Evolutionary conservation across 2,113 vertebrate genomes (phyloP), one percentile per base, ranked within the genome.

Genomic region (Chaetorhynchus papuensis): DNA sequence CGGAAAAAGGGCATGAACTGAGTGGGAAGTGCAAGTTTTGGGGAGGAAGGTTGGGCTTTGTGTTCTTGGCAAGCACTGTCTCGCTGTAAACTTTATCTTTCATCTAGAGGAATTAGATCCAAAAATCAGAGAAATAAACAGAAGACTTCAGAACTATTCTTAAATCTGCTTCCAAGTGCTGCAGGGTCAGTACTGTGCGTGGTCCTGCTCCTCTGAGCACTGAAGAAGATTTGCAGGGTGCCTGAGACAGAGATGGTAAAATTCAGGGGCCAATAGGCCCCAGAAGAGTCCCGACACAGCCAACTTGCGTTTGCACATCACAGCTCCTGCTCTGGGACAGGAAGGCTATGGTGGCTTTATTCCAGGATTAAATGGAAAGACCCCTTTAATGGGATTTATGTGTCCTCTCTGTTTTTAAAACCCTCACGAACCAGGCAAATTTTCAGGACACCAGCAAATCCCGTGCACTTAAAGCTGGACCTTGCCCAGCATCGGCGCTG

Each of bases 61-160:
- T 84, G 87, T 77, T 80, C 84, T 84, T 94, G 92, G 72, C 92
- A 89, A 83, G 81, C 50, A 5, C 33, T 19, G 7, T 60, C 60
- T 60, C 26, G 30, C 89, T 83, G 41, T 87, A 89, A 93, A 52
- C 76, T 92, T 80, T 50, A 83, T 94, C 92, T 94, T 89, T 57
- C 66, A 89, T 85, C 79, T 66, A 54, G 45, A 64, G 77, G 54
- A 78, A 69, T 4, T 31, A 50, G 77, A 87, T 91, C 87, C 90
- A 80, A 91, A 95, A 89, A 65, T 76, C 77, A 81, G 77, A 81
- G 84, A 84, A 91, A 57, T 65, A 69, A 71, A 91, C 78, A 84
- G 63, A 35, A 75, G 52, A 33, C 54, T 72, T 83, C 37, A 37
- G 71, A 89, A 52, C 49, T 59, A 26, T 53, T 76, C 79, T 71